A percentile compares a stretch with the other conserved stretches of the same genome.
Evolutionary conservation across 2,797 vertebrate genomes (phyloP).

Genomic region (Silurus lanzhouensis): DNA sequence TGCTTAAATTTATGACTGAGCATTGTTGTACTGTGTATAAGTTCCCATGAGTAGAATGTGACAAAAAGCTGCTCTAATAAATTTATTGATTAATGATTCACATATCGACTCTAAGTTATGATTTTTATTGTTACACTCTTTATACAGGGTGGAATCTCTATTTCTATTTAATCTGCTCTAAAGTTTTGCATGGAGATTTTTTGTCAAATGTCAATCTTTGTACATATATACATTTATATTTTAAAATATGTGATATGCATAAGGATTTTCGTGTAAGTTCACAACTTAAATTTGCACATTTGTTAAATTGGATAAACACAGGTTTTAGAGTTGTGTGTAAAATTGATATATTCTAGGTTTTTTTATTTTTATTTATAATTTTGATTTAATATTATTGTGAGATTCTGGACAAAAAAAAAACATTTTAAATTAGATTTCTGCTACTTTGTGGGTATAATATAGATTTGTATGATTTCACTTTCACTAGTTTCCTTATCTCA

Average conservation of each 20-base stretch:
- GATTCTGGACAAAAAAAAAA: not conserved
- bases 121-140: not conserved
- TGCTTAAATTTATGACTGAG: not conserved
- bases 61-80: not conserved
- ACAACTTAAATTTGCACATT: not conserved
- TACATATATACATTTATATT: not conserved
- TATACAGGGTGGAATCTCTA: conserved; percentile 21
- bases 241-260: not conserved
- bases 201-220: not conserved
- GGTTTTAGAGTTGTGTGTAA: not conserved
- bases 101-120: not conserved
- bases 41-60: not conserved
- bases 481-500: not conserved
- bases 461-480: not conserved
- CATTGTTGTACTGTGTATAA: not conserved
- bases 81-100: conserved; percentile 50
- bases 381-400: not conserved
- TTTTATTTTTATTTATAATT: not conserved
- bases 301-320: not conserved
- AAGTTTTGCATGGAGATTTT: not conserved
- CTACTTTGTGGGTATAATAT: not conserved
- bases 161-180: conserved; percentile 22
- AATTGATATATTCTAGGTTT: not conserved
- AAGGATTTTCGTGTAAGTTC: not conserved
- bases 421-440: not conserved